Evolutionary conservation across 2,888 invertebrate genomes (phyloP).

Genomic region (Nymphalis c-album): DNA sequence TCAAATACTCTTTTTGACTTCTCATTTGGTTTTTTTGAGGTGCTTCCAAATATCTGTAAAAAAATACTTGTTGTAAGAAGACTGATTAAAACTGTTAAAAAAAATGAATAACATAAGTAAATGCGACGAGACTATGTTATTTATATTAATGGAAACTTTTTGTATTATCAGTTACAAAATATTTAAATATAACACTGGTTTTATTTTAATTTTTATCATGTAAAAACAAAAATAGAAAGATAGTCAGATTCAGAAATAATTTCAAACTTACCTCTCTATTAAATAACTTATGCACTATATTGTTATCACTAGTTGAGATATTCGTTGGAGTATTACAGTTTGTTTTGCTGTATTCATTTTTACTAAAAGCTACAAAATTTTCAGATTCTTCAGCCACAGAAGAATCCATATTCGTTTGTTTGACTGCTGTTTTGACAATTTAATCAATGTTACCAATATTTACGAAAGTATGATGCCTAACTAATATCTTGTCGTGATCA

Average conservation of each 20-base stretch:
- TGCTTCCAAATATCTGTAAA: slow-evolving; percentile 76
- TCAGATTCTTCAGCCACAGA: slow-evolving; percentile 58
- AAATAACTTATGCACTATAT: slow-evolving; percentile 79
- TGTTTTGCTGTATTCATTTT: slow-evolving; percentile 57
- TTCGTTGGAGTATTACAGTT: slow-evolving; percentile 53
- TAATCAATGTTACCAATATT: slow-evolving; percentile 50
- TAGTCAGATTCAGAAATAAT: slow-evolving; percentile 37
- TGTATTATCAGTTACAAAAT: neutral
- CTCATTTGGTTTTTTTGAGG: slow-evolving; percentile 69
- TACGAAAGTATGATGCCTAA: slow-evolving; percentile 23
- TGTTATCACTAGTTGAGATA: slow-evolving; percentile 56
- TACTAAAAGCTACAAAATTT: slow-evolving; percentile 55
- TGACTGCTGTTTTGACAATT: slow-evolving; percentile 62
- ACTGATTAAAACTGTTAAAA: neutral
- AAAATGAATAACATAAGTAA: neutral
- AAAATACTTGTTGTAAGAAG: slow-evolving; percentile 19
- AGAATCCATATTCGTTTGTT: slow-evolving; percentile 80
- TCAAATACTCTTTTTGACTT: slow-evolving; percentile 77
- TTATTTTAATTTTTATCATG: neutral
- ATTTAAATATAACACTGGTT: neutral
- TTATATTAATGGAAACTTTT: neutral
- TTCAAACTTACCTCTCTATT: slow-evolving; percentile 81
- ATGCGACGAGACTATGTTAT: no score
- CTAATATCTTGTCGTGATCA: slow-evolving; percentile 15
- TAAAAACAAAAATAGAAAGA: slow-evolving; percentile 36